These are phyloP conservation scores for Macheiramphus alcinus DNA, from an alignment of 2,113 vertebrate species.

Conservation along the genomic window DNA sequence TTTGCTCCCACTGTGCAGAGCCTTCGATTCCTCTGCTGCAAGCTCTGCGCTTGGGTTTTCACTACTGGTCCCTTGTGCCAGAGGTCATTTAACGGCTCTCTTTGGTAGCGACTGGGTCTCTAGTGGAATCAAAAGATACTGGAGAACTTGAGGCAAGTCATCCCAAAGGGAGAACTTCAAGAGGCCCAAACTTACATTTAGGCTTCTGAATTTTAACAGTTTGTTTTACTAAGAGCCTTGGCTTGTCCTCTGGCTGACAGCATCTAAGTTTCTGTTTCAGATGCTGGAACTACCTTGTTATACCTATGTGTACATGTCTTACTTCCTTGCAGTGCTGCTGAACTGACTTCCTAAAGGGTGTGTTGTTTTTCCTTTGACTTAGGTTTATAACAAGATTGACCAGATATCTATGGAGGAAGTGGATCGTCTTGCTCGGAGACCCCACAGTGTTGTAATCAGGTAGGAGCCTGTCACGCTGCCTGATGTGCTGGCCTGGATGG, in stretches of 20 bases:
- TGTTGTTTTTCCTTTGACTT: background rate
- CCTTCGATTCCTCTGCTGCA: background rate
- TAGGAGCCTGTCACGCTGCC: background rate
- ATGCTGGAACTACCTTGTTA: background rate
- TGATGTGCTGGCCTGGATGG: background rate
- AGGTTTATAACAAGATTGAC: slow-evolving; percentile 99
- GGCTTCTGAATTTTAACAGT: background rate
- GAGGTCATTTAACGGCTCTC: background rate
- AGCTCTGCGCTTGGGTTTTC: background rate
- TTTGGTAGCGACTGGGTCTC: background rate
- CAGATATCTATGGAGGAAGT: slow-evolving; percentile 98
- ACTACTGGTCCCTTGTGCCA: background rate
- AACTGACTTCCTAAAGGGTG: background rate
- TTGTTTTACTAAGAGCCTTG: background rate
- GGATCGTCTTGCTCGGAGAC: slow-evolving; percentile 86
- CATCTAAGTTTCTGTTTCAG: background rate
- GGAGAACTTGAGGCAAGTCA: background rate
- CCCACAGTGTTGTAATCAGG: slow-evolving; percentile 96
- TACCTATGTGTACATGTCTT: accelerated
- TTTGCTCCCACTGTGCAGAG: background rate
- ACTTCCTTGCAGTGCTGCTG: background rate
- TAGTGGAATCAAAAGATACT: background rate
- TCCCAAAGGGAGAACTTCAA: background rate
- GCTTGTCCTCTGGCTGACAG: background rate
- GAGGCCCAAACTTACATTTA: background rate